Evolutionary conservation across 2,113 vertebrate genomes (phyloP).

Genomic region (Tenrec ecaudatus): DNA sequence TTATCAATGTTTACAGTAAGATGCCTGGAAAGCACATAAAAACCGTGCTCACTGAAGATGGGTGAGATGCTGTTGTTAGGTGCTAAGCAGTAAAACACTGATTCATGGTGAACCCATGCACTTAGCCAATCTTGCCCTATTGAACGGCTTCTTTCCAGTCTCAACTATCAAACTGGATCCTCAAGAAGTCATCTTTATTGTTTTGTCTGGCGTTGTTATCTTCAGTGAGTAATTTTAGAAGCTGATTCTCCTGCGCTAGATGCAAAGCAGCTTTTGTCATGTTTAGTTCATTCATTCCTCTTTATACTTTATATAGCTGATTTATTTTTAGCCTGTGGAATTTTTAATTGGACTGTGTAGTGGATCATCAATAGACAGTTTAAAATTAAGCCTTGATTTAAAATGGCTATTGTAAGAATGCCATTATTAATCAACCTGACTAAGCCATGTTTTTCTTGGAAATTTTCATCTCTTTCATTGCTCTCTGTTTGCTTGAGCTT

Average conservation of each 20-base stretch:
- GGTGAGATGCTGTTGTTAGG: no score
- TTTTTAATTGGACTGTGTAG: not conserved
- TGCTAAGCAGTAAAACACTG: no score
- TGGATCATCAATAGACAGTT: not conserved
- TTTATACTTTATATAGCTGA: not conserved
- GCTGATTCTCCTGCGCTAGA: not conserved
- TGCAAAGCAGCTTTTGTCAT: not conserved
- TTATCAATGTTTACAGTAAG: no score
- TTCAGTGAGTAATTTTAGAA: not conserved
- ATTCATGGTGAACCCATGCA: no score
- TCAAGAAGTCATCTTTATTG: not conserved
- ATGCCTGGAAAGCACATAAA: no score
- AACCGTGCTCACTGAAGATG: no score
- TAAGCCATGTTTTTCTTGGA: not conserved
- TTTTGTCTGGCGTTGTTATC: not conserved
- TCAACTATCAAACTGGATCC: not conserved
- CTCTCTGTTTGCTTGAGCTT: no score
- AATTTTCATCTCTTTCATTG: not conserved
- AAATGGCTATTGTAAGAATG: not conserved
- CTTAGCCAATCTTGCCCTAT: not conserved
- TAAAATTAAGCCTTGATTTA: not conserved
- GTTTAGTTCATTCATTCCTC: not conserved
- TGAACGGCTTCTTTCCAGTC: not conserved
- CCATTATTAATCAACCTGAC: not conserved
- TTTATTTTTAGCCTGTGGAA: not conserved